Evolutionary conservation across 2,888 invertebrate genomes (phyloP), one percentile per base, ranked within the genome.

Genomic region (Tetanocera ferruginea): DNA sequence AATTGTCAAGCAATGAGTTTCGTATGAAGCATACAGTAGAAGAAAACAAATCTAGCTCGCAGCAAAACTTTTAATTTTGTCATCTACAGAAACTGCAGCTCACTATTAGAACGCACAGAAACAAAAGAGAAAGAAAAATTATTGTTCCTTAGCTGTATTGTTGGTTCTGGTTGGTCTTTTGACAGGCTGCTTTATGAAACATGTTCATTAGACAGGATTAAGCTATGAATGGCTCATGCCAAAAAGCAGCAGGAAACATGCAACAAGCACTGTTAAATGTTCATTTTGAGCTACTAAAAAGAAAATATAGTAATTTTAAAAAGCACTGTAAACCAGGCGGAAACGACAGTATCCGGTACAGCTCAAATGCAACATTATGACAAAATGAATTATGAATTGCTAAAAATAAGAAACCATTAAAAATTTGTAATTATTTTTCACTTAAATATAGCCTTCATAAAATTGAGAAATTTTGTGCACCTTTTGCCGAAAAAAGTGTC

Each of bases 201-300:
- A 69, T 28, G 69, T 69, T 28, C 28, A 49, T 69, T 51, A 51
- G 51, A n/a, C n/a, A 51, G 28, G 69, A 69, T 69, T 49, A 51
- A 69, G 69, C 28, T 51, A 51, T 69, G 25, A 69, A 51, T 69
- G 69, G 69, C 69, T 69, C 69, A 69, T 69, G 69, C 69, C 69
- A 69, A 69, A 69, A 25, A 23, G 17, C 69, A 69, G 69, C 49
- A 49, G 17, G 69, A 69, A 25, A 17, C 43, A 37, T 34, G n/a
- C n/a, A 6, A 5, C 6, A 19, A 43, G 34, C 4, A 8, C 14
- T 43, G 2, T 11, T 11, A 67, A 34, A 17, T 34, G 19, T 2
- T 64, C 37, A 37, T 23, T 67, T 67, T 67, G 43, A 9, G 9
- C 43, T 5, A 28, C 28, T 60, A 23, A 23, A 60, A 28, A 60